A percentile compares a stretch with the other conserved stretches of the same genome.
These are phyloP conservation scores for Holacanthus passer DNA, from an alignment of 2,113 vertebrate genomes.

Conservation along the genomic window DNA sequence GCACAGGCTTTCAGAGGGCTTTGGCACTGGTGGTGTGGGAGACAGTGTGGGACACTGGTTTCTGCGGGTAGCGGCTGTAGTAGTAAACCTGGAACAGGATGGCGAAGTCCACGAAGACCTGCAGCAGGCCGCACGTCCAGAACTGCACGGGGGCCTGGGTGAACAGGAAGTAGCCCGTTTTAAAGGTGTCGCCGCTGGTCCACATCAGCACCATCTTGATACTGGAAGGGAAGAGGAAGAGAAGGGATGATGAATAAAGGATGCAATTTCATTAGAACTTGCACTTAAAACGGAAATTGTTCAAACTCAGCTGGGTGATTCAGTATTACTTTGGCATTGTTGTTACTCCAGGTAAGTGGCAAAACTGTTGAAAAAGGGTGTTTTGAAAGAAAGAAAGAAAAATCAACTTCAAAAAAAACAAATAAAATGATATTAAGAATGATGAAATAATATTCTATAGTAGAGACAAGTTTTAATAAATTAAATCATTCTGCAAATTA, in stretches of 20 bases:
- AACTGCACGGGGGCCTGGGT: constrained; percentile 96
- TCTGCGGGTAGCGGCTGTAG: constrained; percentile 91
- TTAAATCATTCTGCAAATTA: neutral
- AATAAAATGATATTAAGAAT: neutral
- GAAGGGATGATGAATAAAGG: neutral
- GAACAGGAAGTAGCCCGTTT: constrained; percentile 95
- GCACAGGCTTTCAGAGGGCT: constrained; percentile 87
- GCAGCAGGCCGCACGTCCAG: constrained; percentile 94
- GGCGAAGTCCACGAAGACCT: constrained; percentile 93
- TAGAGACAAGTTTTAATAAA: neutral
- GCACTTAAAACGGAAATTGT: neutral
- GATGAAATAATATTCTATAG: neutral
- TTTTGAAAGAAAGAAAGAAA: neutral
- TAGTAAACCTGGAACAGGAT: constrained; percentile 95
- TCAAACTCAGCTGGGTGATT: neutral
- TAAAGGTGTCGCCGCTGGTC: constrained; percentile 97
- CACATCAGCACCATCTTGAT: constrained; percentile 99
- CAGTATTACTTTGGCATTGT: neutral
- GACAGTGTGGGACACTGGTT: constrained; percentile 86
- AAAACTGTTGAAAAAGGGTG: neutral
- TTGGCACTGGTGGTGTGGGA: constrained; percentile 91
- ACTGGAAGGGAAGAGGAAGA: constrained; percentile 73
- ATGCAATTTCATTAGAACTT: neutral
- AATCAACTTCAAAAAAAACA: neutral
- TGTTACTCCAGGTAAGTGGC: neutral